phyloP scores from a whole-genome alignment of 1,140 invertebrate species.

The Nasonia longicornis region DNA sequence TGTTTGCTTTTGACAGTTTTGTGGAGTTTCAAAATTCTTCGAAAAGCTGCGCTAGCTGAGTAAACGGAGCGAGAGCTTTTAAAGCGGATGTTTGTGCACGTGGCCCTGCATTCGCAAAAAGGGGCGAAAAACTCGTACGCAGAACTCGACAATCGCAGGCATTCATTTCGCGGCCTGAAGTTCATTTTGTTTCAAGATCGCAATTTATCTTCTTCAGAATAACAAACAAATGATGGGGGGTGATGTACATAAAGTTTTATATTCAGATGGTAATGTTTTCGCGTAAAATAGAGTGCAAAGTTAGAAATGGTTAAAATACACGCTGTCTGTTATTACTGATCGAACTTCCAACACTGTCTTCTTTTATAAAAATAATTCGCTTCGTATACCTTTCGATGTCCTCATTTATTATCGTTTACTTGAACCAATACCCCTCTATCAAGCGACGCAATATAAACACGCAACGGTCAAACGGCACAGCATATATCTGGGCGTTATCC shows the following conservation, averaged over 20 bases:
- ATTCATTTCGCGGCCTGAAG: slow-evolving; percentile 34
- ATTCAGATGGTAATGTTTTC: no score
- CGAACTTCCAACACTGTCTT: no score
- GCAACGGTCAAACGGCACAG: slow-evolving; percentile 1
- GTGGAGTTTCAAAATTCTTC: slow-evolving; percentile 10
- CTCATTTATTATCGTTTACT: no score
- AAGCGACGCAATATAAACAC: slow-evolving; percentile 10
- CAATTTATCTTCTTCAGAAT: slow-evolving; percentile 41
- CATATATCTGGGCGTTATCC: slow-evolving; percentile 20
- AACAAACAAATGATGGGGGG: slow-evolving; percentile 15
- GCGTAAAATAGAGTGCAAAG: no score
- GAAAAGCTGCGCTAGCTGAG: not conserved
- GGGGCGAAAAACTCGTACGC: slow-evolving; percentile 22
- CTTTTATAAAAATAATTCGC: no score
- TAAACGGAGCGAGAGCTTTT: slow-evolving; percentile 20
- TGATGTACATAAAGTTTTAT: no score
- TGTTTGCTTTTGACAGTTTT: not conserved
- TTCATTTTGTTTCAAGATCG: slow-evolving; percentile 34
- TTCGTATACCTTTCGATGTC: no score
- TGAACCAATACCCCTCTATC: not conserved
- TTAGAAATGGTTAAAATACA: no score
- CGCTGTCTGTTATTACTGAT: no score
- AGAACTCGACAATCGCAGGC: slow-evolving; percentile 24
- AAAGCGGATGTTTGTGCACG: slow-evolving; percentile 37
- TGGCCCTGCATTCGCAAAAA: slow-evolving; percentile 25